Conservation (phyloP, 2,113 vertebrate genomes). For the Marmota flaviventris region DNA sequence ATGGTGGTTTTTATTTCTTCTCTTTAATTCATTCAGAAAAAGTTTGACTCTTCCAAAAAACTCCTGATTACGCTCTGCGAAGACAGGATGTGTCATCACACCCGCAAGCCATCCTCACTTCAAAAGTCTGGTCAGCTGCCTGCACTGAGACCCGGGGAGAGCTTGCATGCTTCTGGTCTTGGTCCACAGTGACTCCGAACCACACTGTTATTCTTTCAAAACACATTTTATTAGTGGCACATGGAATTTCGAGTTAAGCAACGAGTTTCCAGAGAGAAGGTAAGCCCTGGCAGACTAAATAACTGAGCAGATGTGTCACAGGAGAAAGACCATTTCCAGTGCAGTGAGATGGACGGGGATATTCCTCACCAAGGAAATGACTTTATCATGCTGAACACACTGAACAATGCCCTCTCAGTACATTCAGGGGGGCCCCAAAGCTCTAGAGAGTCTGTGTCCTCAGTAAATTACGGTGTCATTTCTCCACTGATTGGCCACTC, state of each 20-base stretch:
- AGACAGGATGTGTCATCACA: accelerated
- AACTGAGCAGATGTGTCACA: not conserved
- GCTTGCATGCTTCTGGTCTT: not conserved
- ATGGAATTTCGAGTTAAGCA: slow-evolving; percentile 10
- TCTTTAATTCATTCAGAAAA: not conserved
- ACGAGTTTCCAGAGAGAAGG: slow-evolving; percentile 62
- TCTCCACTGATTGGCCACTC: accelerated
- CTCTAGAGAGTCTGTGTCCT: accelerated
- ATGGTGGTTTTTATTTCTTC: not conserved
- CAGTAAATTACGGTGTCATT: accelerated
- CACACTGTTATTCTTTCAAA: slow-evolving; percentile 67
- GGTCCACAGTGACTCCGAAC: slow-evolving; percentile 58
- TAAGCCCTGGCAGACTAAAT: not conserved
- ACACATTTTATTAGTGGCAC: slow-evolving; percentile 74
- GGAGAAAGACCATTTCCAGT: slow-evolving; percentile 8
- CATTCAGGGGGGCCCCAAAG: not conserved
- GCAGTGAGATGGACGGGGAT: not conserved
- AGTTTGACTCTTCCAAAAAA: not conserved
- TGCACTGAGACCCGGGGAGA: not conserved
- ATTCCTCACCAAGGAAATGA: not conserved
- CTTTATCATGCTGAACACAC: not conserved
- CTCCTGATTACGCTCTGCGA: accelerated
- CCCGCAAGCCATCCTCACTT: accelerated
- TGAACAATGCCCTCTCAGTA: not conserved
- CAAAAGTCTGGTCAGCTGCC: not conserved